Conservation (phyloP, 2,113 vertebrate species). For the Xiphophorus couchianus region DNA sequence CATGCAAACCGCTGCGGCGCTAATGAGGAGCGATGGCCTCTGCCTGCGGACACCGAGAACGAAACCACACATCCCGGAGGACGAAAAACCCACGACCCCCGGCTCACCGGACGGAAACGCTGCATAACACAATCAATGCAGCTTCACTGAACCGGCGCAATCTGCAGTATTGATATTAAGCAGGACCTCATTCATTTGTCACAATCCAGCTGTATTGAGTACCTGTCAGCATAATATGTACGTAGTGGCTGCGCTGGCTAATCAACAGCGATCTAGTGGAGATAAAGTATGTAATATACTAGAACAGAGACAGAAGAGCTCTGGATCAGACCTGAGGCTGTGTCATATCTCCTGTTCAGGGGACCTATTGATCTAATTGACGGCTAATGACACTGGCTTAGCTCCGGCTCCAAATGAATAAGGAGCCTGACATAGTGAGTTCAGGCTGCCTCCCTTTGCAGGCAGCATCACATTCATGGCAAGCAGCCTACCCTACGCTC, state of each 20-base stretch:
- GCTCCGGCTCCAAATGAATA: conserved; percentile 73
- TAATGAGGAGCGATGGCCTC: conserved; percentile 50
- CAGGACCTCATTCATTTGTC: conserved; percentile 58
- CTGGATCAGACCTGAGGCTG: conserved; percentile 45
- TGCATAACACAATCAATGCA: conserved; percentile 61
- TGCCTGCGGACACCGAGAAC: conserved; percentile 30
- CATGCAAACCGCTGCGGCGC: conserved; percentile 11
- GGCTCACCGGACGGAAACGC: conserved; percentile 26
- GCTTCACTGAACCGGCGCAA: conserved; percentile 50
- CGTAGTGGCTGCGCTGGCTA: conserved; percentile 52
- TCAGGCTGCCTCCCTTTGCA: conserved; percentile 52
- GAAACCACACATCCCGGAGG: conserved; percentile 29
- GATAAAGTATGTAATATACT: conserved; percentile 64
- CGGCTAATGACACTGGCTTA: conserved; percentile 68
- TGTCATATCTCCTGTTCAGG: conserved; percentile 54
- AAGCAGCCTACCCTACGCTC: conserved; percentile 48
- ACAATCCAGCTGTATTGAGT: conserved; percentile 64
- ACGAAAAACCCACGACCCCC: conserved; percentile 8
- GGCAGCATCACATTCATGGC: conserved; percentile 41
- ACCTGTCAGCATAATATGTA: conserved; percentile 65
- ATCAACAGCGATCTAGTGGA: conserved; percentile 69
- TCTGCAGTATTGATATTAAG: conserved; percentile 56
- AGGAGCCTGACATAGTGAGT: conserved; percentile 69
- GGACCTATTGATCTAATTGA: conserved; percentile 77
- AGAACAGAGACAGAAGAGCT: conserved; percentile 24